phyloP scores from a whole-genome alignment of 2,113 vertebrate genomes.

The Anhinga anhinga region DNA sequence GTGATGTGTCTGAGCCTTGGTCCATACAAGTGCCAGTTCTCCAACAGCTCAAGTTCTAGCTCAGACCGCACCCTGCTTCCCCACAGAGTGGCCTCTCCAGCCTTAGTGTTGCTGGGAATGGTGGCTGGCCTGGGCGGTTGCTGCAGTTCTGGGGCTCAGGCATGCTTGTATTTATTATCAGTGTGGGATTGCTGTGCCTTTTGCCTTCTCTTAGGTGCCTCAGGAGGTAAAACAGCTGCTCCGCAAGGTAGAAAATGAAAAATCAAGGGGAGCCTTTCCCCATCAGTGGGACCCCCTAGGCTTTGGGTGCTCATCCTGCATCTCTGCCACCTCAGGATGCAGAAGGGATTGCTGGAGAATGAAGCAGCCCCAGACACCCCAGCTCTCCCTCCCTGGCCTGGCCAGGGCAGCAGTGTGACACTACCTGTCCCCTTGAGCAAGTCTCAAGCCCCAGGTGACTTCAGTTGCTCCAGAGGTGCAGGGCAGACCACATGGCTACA shows the following conservation, averaged over 20 bases:
- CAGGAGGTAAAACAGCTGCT: not conserved
- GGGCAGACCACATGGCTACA: not conserved
- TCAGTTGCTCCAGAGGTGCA: not conserved
- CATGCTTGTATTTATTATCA: not conserved
- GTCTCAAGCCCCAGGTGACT: not conserved
- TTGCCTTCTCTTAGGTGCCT: not conserved
- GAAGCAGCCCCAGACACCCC: not conserved
- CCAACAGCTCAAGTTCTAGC: not conserved
- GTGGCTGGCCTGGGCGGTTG: not conserved
- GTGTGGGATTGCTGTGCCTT: not conserved
- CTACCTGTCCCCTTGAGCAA: not conserved
- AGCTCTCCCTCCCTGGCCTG: not conserved
- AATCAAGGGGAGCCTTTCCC: not conserved
- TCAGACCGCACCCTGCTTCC: not conserved
- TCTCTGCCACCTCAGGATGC: not conserved
- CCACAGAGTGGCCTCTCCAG: not conserved
- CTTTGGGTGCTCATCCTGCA: not conserved
- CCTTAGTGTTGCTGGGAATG: not conserved
- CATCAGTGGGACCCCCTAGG: not conserved
- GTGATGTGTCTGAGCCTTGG: not conserved
- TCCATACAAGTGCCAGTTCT: not conserved
- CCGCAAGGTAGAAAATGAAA: not conserved
- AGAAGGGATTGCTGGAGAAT: not conserved
- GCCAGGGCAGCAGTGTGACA: not conserved
- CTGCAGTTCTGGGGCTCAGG: not conserved